A percentile compares a stretch with the other conserved stretches of the same genome.
Evolutionary conservation across 2,797 vertebrate genomes (phyloP).

Genomic region (Phoebastria nigripes): DNA sequence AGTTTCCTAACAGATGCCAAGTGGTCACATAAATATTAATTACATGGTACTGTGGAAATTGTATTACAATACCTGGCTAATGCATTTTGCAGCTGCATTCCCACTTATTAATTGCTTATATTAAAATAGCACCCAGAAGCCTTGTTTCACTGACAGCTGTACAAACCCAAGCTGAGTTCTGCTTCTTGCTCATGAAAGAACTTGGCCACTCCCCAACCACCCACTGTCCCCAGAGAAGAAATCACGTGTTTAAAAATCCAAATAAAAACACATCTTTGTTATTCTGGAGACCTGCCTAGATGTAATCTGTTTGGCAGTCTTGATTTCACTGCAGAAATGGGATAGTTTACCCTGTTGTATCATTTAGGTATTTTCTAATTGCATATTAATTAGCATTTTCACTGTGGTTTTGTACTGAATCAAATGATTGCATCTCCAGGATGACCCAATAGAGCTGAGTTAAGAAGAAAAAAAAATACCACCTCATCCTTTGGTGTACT

Average conservation of each 20-base stretch:
- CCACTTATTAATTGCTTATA: neutral
- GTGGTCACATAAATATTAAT: neutral
- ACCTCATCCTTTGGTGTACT: neutral
- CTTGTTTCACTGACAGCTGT: neutral
- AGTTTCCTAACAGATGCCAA: neutral
- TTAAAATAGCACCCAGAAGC: neutral
- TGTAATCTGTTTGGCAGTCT: neutral
- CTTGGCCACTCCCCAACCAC: neutral
- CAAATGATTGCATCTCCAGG: neutral
- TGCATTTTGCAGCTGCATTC: neutral
- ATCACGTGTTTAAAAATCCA: neutral
- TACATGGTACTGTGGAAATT: rapidly evolving
- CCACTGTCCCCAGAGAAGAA: neutral
- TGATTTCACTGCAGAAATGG: neutral
- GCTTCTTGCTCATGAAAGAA: neutral
- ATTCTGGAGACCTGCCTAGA: neutral
- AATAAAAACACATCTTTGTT: neutral
- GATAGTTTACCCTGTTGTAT: neutral
- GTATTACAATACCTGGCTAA: neutral
- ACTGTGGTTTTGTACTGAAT: neutral
- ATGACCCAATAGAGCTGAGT: neutral
- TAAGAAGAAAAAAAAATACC: neutral
- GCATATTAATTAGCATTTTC: neutral
- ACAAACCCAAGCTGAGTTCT: neutral
- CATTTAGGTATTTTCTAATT: neutral